Evolutionary conservation across 2,888 invertebrate species (phyloP).

Genomic region (Hanleya hanleyi): DNA sequence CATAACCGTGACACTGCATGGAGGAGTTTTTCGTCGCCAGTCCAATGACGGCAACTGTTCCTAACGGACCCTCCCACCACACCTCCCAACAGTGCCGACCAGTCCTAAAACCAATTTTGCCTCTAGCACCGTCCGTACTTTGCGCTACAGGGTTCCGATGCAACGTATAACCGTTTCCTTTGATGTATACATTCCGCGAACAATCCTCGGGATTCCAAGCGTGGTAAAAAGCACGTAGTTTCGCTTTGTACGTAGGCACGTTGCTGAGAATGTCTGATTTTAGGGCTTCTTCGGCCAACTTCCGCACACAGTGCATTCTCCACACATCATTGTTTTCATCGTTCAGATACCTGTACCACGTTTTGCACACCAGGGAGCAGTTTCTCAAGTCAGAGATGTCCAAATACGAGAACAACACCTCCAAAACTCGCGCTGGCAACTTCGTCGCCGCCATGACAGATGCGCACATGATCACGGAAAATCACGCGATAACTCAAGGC

Average conservation of each 20-base stretch:
- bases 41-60: conserved; percentile 97
- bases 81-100: conserved; percentile 99
- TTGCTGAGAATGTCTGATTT: conserved; percentile 93
- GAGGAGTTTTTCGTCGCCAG: conserved; percentile 83
- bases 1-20: conserved; percentile 95
- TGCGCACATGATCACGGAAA: not conserved
- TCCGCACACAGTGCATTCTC: conserved; percentile 90
- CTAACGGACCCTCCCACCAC: conserved; percentile 98
- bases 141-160: conserved; percentile 99
- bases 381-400: conserved; percentile 88
- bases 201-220: conserved; percentile 99
- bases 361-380: conserved; percentile 93
- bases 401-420: conserved; percentile 85
- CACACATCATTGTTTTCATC: conserved; percentile 97
- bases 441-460: conserved; percentile 61
- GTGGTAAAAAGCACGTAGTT: conserved; percentile 90
- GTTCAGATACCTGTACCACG: conserved; percentile 91
- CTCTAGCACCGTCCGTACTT: conserved; percentile 94
- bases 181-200: conserved; percentile 96
- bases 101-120: conserved; percentile 88
- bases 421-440: conserved; percentile 63
- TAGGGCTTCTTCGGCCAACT: conserved; percentile 88
- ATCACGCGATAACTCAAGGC: not conserved
- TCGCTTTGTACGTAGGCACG: conserved; percentile 92
- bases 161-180: conserved; percentile 96